Percentiles rank a stretch among this genome's conserved stretches.
phyloP scores from a whole-genome alignment of 1,140 invertebrate species.

The Schlechtendalia chinensis region DNA sequence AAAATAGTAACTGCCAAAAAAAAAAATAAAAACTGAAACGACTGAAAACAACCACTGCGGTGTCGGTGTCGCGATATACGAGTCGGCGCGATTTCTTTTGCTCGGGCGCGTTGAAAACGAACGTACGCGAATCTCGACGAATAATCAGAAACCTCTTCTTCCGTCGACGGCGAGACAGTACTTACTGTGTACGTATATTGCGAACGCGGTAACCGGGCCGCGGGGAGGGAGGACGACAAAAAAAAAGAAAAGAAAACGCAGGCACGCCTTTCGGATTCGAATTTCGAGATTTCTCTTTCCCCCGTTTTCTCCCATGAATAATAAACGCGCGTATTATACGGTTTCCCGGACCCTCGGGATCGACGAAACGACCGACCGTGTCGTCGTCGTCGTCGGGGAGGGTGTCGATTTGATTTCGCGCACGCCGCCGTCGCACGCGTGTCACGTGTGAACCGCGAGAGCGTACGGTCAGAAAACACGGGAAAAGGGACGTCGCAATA shows the following conservation, averaged over 20 bases:
- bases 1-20: too few species aligned
- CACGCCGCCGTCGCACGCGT: too few species aligned
- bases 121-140: neutral
- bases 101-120: neutral
- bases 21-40: too few species aligned
- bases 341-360: neutral
- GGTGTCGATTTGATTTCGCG: too few species aligned
- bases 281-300: constrained; percentile 38
- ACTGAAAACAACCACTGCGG: too few species aligned
- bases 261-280: constrained; percentile 31
- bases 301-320: constrained; percentile 16
- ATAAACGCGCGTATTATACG: neutral
- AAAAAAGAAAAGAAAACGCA: neutral
- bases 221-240: neutral
- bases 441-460: too few species aligned
- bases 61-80: too few species aligned
- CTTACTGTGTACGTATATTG: neutral
- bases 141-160: neutral
- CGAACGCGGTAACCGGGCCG: too few species aligned
- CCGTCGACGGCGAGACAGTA: neutral
- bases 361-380: constrained; percentile 7
- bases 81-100: too few species aligned
- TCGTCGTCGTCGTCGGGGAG: neutral
- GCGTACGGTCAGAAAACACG: too few species aligned
- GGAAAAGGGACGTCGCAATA: too few species aligned